Base-by-base conservation (phyloP, 2,888 invertebrate genomes). In the Hemaris fuciformis region DNA sequence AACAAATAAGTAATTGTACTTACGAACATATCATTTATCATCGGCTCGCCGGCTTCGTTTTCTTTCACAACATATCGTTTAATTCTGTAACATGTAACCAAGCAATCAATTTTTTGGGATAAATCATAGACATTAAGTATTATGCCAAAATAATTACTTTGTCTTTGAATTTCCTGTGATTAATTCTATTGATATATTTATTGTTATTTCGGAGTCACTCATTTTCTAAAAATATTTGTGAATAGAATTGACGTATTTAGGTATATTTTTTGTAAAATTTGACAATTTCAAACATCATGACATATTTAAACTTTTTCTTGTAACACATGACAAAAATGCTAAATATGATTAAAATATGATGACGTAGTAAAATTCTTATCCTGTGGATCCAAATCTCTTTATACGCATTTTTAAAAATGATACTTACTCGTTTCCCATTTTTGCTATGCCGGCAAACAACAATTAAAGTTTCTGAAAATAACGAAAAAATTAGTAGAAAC, bases 31-130 rank as follows among this genome's bases (percentile, higher is more conserved):
- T 63, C 48, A 66, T 65, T 64, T 59, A 66, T 58, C 15, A 65
- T 61, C 59, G 65, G 62, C 64, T 65, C 57, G 59, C 66, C 65
- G 62, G 65, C 71, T 38, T 76, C 64, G 34, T 64, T 76, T 68
- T 73, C 75, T 61, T 79, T 79, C 65, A 76, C 74, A 79, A 77
- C 64, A 80, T 73, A 79, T 71, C 75, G 73, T 73, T 75, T 67
- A 73, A 74, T 67, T 84, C 87, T 87, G 87, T 67, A 86, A 87
- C 68, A 66, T 75, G 64, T 68, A 62, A 64, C 67, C 62, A 61
- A 45, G 31, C n/a, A 45, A 57, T 23, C 18, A 38, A 25, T 20
- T 45, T 41, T 59, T 41, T 31, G 10, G 27, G 7, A 27, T 10
- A 41, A 61, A 53, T 15, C 18, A 7, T 25, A 4, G 1, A 0